phyloP scores from a whole-genome alignment of 2,797 vertebrate genomes.

The Acestrorhynchus altus region DNA sequence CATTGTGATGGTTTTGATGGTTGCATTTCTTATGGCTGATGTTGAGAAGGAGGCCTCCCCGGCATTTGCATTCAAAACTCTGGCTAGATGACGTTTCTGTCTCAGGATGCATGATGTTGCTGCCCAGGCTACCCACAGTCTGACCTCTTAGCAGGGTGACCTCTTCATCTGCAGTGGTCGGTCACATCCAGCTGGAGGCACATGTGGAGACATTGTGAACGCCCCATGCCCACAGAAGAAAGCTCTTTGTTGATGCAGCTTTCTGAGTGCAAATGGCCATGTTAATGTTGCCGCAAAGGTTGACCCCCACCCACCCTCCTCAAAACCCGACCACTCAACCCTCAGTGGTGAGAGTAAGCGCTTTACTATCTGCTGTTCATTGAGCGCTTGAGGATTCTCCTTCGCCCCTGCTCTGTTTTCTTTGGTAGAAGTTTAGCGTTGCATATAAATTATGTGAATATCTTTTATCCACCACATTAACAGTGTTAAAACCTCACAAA shows the following conservation, averaged over 20 bases:
- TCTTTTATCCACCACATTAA: conserved; percentile 52
- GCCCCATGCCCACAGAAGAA: conserved; percentile 10
- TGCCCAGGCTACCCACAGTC: conserved; percentile 3
- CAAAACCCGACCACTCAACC: conserved; percentile 9
- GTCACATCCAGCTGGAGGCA: conserved; percentile 37
- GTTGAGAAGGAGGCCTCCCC: conserved; percentile 13
- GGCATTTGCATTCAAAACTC: conserved; percentile 62
- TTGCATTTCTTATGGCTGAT: background rate
- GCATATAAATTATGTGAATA: conserved; percentile 55
- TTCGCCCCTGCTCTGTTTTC: conserved; percentile 32
- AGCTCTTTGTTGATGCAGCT: conserved; percentile 45
- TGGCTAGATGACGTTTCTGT: conserved; percentile 39
- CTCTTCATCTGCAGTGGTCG: conserved; percentile 61
- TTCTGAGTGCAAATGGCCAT: conserved; percentile 41
- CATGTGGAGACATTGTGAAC: conserved; percentile 20
- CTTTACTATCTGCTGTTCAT: conserved; percentile 19
- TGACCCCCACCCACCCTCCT: conserved; percentile 39
- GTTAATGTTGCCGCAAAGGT: conserved; percentile 36
- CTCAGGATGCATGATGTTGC: conserved; percentile 54
- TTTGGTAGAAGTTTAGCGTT: conserved; percentile 44
- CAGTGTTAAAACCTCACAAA: conserved; percentile 50
- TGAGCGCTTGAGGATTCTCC: conserved; percentile 28
- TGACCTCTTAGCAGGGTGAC: conserved; percentile 42
- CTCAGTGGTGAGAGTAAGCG: conserved; percentile 11
- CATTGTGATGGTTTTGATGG: background rate